Evolutionary conservation across 2,888 invertebrate genomes (phyloP).

Genomic region (Junonia oenone): DNA sequence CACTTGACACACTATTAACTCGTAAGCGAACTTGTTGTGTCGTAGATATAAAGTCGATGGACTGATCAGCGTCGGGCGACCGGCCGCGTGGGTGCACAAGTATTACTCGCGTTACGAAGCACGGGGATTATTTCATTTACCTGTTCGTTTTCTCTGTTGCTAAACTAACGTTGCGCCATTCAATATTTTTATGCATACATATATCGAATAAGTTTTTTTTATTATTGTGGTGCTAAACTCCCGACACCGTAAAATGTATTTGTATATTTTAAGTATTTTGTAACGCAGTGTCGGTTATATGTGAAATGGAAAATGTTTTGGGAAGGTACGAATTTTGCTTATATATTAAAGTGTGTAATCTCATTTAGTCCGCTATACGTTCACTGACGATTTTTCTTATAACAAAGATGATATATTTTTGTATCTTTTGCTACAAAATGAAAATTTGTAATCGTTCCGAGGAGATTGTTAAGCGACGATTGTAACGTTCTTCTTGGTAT

Average conservation of each 20-base stretch:
- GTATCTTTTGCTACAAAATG: constrained; percentile 27
- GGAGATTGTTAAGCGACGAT: constrained; percentile 3
- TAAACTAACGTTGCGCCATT: constrained; percentile 46
- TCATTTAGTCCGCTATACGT: constrained; percentile 23
- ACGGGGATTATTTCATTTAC: constrained; percentile 39
- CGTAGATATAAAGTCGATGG: not conserved
- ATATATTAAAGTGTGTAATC: constrained; percentile 19
- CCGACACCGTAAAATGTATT: constrained; percentile 64
- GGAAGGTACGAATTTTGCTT: constrained; percentile 21
- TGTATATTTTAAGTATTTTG: constrained; percentile 50
- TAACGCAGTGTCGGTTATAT: constrained; percentile 44
- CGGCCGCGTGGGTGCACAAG: constrained; percentile 42
- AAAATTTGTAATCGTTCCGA: constrained; percentile 20
- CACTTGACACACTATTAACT: no score
- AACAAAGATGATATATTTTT: constrained; percentile 26
- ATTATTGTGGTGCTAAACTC: constrained; percentile 60
- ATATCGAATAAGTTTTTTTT: constrained; percentile 55
- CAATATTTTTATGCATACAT: constrained; percentile 49
- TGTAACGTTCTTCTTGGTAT: constrained; percentile 1
- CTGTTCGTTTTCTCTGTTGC: constrained; percentile 34
- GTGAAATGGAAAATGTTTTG: constrained; percentile 8
- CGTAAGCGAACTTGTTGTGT: not conserved
- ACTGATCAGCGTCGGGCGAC: no score
- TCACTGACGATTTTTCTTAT: constrained; percentile 16
- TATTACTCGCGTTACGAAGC: constrained; percentile 48